Conservation (phyloP, 2,888 invertebrate genomes). For the Drepanosiphum platanoidis region DNA sequence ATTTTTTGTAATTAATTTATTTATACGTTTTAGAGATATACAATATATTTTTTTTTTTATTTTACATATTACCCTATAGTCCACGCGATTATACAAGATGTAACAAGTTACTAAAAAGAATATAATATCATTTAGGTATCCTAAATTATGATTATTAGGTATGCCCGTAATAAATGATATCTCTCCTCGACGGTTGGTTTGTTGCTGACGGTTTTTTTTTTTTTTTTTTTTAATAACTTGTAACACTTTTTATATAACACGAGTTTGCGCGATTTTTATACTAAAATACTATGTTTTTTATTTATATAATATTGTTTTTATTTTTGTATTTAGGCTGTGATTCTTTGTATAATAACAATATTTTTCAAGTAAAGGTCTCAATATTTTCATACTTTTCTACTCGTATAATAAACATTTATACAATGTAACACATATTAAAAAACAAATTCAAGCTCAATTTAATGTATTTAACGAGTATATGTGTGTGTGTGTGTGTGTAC, state of each 20-base stretch:
- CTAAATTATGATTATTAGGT: no score
- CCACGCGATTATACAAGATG: constrained; percentile 1
- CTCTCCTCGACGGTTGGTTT: constrained; percentile 28
- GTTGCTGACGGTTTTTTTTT: constrained; percentile 38
- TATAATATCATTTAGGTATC: constrained; percentile 42
- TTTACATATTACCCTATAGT: no score
- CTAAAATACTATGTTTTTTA: constrained; percentile 41
- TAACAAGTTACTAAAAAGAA: constrained; percentile 59
- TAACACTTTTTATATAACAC: constrained; percentile 54
- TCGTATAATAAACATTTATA: background rate
- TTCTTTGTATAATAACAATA: constrained; percentile 60
- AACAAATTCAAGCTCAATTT: constrained; percentile 28
- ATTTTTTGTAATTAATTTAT: constrained; percentile 21
- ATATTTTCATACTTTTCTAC: constrained; percentile 53
- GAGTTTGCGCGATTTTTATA: constrained; percentile 51
- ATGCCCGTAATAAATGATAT: constrained; percentile 32
- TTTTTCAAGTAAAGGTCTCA: constrained; percentile 44
- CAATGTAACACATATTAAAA: background rate
- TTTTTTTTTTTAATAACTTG: constrained; percentile 56
- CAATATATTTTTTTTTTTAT: constrained; percentile 52
- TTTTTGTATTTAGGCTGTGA: constrained; percentile 63
- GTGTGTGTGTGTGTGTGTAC: background rate
- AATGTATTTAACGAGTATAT: background rate
- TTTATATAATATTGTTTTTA: constrained; percentile 37
- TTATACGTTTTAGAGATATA: constrained; percentile 19